Conservation (phyloP, 2,113 vertebrate species). For the Oryzias woworae region DNA sequence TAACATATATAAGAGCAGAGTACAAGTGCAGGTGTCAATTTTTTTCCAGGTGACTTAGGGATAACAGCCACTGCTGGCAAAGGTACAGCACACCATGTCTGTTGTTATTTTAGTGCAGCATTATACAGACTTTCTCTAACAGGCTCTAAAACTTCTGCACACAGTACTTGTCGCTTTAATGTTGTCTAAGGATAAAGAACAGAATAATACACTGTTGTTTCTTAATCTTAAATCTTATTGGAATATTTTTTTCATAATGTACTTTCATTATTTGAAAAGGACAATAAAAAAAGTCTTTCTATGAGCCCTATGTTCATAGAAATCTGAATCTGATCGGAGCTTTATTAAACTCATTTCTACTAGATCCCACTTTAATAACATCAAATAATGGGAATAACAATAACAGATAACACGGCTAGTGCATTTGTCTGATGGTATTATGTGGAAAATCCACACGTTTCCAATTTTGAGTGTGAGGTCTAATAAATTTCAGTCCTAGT, state of each 20-base stretch:
- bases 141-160: not conserved
- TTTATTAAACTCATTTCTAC: slow-evolving; percentile 47
- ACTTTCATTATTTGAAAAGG: slow-evolving; percentile 31
- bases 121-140: not conserved
- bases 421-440: not conserved
- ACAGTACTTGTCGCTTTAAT: slow-evolving; percentile 7
- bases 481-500: no score
- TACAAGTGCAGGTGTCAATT: slow-evolving; percentile 16
- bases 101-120: not conserved
- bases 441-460: not conserved
- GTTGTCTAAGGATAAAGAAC: slow-evolving; percentile 2
- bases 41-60: not conserved
- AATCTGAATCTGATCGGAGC: slow-evolving; percentile 34
- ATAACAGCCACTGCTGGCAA: slow-evolving; percentile 13
- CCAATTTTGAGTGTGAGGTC: no score
- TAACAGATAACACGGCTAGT: not conserved
- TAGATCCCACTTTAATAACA: slow-evolving; percentile 22
- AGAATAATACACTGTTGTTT: not conserved
- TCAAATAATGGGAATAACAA: slow-evolving; percentile 38
- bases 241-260: slow-evolving; percentile 23
- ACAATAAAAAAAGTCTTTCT: slow-evolving; percentile 44
- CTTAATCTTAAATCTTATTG: slow-evolving; percentile 12
- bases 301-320: slow-evolving; percentile 21
- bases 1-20: slow-evolving; percentile 23
- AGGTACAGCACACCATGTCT: slow-evolving; percentile 14